These are phyloP conservation scores for Dreissena polymorpha DNA, from an alignment of 1,140 invertebrate genomes.

Conservation along the genomic window DNA sequence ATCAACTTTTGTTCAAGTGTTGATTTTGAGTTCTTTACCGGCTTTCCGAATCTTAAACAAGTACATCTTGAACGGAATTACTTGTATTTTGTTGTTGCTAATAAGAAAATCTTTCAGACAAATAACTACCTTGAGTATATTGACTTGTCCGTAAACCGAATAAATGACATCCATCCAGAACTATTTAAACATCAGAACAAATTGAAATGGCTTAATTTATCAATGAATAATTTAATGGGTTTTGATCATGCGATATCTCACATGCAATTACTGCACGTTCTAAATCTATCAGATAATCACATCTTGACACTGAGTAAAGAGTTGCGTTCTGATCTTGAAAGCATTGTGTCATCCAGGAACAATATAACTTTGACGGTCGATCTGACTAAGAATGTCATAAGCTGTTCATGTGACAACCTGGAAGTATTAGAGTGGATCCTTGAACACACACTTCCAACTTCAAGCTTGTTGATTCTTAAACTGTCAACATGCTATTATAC, in stretches of 20 bases:
- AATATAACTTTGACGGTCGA: neutral
- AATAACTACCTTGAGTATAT: neutral
- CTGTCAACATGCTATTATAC: conserved; percentile 17
- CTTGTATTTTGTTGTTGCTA: neutral
- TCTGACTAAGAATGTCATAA: neutral
- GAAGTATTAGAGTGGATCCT: conserved; percentile 31
- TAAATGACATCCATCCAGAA: neutral
- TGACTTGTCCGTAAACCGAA: conserved; percentile 15
- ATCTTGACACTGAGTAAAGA: neutral
- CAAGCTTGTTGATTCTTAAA: too few relatives aligned
- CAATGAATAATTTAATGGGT: neutral
- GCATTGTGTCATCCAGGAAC: neutral
- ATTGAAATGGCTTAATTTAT: neutral
- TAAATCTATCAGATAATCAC: conserved; percentile 7
- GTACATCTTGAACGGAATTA: neutral
- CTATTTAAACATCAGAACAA: conserved; percentile 6
- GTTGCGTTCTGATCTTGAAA: neutral
- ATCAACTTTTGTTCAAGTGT: conserved; percentile 23
- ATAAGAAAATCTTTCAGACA: neutral
- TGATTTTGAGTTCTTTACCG: neutral
- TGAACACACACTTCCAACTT: neutral
- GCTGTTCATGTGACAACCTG: conserved; percentile 24
- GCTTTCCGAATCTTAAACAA: neutral
- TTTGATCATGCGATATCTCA: conserved; percentile 26
- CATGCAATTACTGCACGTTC: neutral